These are phyloP conservation scores for Brassicogethes aeneus DNA, from an alignment of 2,888 invertebrate species.

Conservation along the genomic window DNA sequence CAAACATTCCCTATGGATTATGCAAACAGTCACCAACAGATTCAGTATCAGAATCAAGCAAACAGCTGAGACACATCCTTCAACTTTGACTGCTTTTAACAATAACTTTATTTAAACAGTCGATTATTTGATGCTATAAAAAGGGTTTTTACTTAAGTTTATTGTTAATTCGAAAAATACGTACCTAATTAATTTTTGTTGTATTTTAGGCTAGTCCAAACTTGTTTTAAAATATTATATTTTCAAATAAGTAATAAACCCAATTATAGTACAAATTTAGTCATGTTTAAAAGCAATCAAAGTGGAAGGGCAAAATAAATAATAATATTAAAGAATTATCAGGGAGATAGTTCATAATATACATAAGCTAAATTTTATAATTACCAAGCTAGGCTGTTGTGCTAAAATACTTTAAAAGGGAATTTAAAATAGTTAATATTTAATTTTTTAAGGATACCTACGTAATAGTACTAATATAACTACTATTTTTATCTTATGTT, in stretches of 20 bases:
- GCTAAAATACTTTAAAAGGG: slow-evolving; percentile 17
- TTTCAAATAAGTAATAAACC: too few species aligned
- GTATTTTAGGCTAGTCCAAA: too few species aligned
- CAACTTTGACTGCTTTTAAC: slow-evolving; percentile 30
- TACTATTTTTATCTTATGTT: slow-evolving; percentile 6
- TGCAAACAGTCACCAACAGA: slow-evolving; percentile 33
- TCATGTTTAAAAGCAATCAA: neutral
- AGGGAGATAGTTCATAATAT: neutral
- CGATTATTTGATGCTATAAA: too few species aligned
- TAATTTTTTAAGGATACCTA: slow-evolving; percentile 15
- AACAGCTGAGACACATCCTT: slow-evolving; percentile 36
- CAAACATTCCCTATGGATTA: slow-evolving; percentile 36
- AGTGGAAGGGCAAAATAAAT: neutral
- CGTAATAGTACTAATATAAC: slow-evolving; percentile 12
- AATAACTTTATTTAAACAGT: neutral
- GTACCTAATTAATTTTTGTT: too few species aligned
- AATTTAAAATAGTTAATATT: slow-evolving; percentile 1
- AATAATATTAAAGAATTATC: neutral
- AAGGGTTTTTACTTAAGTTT: too few species aligned
- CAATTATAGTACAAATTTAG: too few species aligned
- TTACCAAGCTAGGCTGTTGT: slow-evolving; percentile 24
- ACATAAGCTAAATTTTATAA: slow-evolving; percentile 5
- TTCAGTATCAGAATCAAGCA: slow-evolving; percentile 36
- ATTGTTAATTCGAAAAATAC: too few species aligned
- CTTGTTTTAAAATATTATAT: too few species aligned